A percentile compares a stretch with the other conserved stretches of the same genome.
Evolutionary conservation across 2,113 vertebrate species (phyloP).

Genomic region (Psittacus erithacus): DNA sequence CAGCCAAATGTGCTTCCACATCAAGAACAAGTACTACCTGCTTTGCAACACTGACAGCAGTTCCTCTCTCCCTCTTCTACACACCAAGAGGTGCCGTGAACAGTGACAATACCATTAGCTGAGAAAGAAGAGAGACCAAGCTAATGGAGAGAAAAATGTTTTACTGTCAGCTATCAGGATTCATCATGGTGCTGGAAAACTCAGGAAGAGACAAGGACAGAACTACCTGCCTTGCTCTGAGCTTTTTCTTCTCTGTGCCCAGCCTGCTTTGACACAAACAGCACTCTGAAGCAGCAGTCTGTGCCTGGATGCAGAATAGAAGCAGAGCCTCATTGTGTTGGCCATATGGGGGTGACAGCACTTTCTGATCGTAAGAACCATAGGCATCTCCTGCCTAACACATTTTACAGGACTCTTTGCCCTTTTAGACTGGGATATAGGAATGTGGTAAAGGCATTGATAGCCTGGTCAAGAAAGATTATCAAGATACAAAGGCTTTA

Average conservation of each 20-base stretch:
- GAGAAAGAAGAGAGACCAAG: background rate
- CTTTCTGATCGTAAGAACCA: background rate
- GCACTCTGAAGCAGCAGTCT: background rate
- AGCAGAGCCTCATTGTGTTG: background rate
- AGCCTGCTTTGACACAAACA: background rate
- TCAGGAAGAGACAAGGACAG: background rate
- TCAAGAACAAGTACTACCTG: background rate
- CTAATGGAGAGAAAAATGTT: background rate
- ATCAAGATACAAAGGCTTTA: background rate
- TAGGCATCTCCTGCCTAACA: background rate
- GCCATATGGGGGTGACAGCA: background rate
- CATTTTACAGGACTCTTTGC: background rate
- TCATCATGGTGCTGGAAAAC: fast-evolving
- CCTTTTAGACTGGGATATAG: background rate
- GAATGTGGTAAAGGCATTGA: background rate
- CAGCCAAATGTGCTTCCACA: background rate
- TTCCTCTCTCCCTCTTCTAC: background rate
- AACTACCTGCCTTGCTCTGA: background rate
- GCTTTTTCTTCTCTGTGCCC: background rate
- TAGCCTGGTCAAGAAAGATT: background rate
- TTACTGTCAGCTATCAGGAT: background rate
- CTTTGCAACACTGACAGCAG: background rate
- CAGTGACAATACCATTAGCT: background rate
- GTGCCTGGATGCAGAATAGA: background rate
- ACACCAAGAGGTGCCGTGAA: background rate